phyloP scores from a whole-genome alignment of 2,113 vertebrate genomes.

The Nematolebias whitei region DNA sequence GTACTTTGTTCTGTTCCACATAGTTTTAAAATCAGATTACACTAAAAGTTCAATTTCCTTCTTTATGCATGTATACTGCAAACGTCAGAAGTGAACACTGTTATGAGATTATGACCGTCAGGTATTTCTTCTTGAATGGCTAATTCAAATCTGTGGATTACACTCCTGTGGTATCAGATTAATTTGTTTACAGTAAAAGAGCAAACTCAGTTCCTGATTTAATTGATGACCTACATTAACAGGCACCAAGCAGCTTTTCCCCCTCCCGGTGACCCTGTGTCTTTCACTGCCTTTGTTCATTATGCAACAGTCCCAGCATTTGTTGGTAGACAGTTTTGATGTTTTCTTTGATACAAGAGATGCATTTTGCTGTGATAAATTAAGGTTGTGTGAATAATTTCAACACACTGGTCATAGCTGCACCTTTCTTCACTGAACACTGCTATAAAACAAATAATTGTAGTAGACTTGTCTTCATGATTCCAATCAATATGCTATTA shows the following conservation, averaged over 20 bases:
- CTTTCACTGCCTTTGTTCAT: conserved; percentile 24
- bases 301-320: not conserved
- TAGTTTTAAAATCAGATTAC: conserved; percentile 9
- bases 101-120: not conserved
- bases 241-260: conserved; percentile 1
- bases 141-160: not conserved
- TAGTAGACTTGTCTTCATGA: not conserved
- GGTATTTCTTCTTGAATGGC: not conserved
- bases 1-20: conserved; percentile 8
- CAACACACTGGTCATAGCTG: not conserved
- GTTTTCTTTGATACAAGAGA: not conserved
- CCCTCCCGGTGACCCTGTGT: conserved; percentile 23
- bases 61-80: not conserved
- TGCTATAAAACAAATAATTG: not conserved
- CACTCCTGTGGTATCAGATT: not conserved
- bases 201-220: conserved; percentile 35
- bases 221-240: conserved; percentile 30
- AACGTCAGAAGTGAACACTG: too few species aligned
- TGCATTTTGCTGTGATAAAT: not conserved
- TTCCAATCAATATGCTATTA: not conserved
- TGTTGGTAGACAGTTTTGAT: not conserved
- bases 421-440: too few species aligned
- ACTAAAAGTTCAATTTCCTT: conserved; percentile 3
- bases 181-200: conserved; percentile 22
- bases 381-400: not conserved